phyloP scores from a whole-genome alignment of 2,113 vertebrate genomes.

The Crotalus viridis region DNA sequence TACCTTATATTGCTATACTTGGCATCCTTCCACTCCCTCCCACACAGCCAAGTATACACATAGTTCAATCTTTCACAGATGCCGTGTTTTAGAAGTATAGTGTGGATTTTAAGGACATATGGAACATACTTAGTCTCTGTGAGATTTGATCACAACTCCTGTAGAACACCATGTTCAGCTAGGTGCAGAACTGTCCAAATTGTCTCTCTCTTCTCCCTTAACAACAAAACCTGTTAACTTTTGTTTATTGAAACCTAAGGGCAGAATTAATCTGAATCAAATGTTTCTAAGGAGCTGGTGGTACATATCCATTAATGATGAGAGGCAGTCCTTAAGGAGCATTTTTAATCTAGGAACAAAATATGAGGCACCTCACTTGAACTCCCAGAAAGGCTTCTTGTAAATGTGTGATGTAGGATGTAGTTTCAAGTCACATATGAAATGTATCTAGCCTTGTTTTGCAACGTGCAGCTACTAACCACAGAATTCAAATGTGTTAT shows the following conservation, averaged over 20 bases:
- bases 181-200: constrained; percentile 22
- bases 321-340: constrained; percentile 27
- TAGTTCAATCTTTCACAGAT: constrained; percentile 35
- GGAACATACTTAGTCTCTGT: constrained; percentile 25
- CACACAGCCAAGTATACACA: constrained; percentile 24
- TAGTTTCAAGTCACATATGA: constrained; percentile 68
- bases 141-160: constrained; percentile 39
- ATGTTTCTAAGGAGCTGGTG: constrained; percentile 49
- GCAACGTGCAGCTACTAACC: constrained; percentile 63
- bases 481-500: constrained; percentile 49
- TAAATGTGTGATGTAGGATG: constrained; percentile 56
- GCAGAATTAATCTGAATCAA: constrained; percentile 38
- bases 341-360: constrained; percentile 60
- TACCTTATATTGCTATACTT: constrained; percentile 51
- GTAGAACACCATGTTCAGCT: constrained; percentile 49
- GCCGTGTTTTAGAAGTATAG: constrained; percentile 37
- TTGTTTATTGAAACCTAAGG: constrained; percentile 33
- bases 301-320: constrained; percentile 44
- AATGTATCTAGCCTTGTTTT: constrained; percentile 63
- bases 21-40: constrained; percentile 51
- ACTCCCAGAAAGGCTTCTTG: constrained; percentile 55
- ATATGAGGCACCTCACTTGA: constrained; percentile 48
- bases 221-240: constrained; percentile 44
- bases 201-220: constrained; percentile 5
- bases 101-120: constrained; percentile 26